Conservation (phyloP, 2,888 invertebrate species). For the Trachelus stipa region DNA sequence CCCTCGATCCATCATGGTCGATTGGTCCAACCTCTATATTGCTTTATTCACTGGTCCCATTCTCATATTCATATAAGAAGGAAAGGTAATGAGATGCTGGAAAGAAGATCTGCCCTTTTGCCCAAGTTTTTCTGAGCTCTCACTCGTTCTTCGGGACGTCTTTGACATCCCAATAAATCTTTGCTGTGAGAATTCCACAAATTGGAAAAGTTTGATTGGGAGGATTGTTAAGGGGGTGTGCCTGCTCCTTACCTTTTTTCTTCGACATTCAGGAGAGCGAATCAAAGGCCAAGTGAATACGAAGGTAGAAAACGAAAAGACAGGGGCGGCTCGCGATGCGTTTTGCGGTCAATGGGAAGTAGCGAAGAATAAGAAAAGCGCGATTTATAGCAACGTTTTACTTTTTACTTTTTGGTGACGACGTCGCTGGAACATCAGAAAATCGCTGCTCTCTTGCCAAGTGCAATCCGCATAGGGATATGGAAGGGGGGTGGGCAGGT, state of each 20-base stretch:
- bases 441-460: conserved; percentile 31
- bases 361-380: conserved; percentile 45
- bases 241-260: neutral
- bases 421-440: neutral
- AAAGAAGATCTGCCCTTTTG: neutral
- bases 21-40: neutral
- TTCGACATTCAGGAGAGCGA: neutral
- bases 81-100: neutral
- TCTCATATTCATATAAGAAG: neutral
- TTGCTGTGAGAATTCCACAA: neutral
- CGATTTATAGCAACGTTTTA: conserved; percentile 34
- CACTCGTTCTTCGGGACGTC: neutral
- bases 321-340: neutral
- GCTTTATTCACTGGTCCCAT: neutral
- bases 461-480: conserved; percentile 14
- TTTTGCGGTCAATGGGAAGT: conserved; percentile 22
- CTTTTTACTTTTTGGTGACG: too few species aligned
- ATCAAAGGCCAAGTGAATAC: neutral
- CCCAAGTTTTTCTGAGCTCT: neutral
- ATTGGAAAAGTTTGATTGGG: conserved; percentile 7
- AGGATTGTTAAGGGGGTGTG: neutral
- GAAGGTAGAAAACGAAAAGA: neutral
- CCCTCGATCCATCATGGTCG: neutral
- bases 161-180: neutral
- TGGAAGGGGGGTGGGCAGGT: neutral